phyloP scores from a whole-genome alignment of 2,888 invertebrate genomes.

The Drosophila lacicola region DNA sequence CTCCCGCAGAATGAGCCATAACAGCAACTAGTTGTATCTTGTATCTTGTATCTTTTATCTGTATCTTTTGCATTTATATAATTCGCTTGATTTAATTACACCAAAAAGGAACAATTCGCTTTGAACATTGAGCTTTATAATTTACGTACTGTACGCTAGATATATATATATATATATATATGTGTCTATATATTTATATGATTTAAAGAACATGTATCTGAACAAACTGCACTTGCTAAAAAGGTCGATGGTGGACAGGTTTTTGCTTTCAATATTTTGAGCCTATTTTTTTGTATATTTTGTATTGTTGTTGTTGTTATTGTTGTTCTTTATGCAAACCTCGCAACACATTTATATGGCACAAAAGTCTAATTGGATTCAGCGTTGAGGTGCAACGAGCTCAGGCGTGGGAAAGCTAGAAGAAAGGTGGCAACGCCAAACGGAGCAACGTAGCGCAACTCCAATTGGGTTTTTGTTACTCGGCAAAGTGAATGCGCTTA shows the following conservation, averaged over 20 bases:
- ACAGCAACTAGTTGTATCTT: conserved; percentile 45
- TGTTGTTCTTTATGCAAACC: conserved; percentile 34
- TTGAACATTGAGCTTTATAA: conserved; percentile 78
- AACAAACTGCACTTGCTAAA: conserved; percentile 42
- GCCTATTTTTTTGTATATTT: conserved; percentile 40
- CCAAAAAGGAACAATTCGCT: conserved; percentile 77
- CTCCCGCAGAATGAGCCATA: conserved; percentile 25
- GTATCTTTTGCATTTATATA: conserved; percentile 17
- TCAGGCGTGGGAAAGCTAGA: conserved; percentile 44
- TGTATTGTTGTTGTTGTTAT: conserved; percentile 27
- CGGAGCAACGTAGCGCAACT: conserved; percentile 42
- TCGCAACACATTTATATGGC: conserved; percentile 72
- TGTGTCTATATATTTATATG: conserved; percentile 26
- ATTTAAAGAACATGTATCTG: conserved; percentile 52
- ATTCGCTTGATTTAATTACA: conserved; percentile 30
- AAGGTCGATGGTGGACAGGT: conserved; percentile 17
- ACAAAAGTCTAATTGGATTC: conserved; percentile 73
- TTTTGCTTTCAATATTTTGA: conserved; percentile 36
- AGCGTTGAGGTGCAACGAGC: conserved; percentile 57
- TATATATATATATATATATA: conserved; percentile 1
- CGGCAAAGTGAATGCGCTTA: conserved; percentile 55
- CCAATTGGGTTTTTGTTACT: conserved; percentile 14
- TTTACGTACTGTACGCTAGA: conserved; percentile 37
- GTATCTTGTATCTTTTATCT: conserved; percentile 20
- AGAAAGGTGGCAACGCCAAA: conserved; percentile 42